Evolutionary conservation across 92 coral and sea anemone species (phyloP).

Genomic region (Porites cylindrica): DNA sequence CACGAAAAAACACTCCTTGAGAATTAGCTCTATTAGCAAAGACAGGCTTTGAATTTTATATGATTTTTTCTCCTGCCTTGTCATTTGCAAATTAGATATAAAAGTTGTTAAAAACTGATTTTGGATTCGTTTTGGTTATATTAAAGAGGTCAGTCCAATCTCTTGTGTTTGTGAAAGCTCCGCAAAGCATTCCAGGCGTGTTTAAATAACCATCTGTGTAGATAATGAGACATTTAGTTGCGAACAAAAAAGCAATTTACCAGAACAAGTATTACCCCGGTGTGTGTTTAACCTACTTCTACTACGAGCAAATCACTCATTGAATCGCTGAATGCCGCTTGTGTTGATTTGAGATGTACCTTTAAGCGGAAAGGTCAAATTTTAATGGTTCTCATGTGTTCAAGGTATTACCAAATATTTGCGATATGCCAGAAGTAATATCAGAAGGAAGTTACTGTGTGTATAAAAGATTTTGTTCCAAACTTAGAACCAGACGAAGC

Average conservation of each 20-base stretch:
- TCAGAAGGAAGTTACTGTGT: slow-evolving; percentile 25
- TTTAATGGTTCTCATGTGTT: slow-evolving; percentile 3
- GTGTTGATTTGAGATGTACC: slow-evolving; percentile 5
- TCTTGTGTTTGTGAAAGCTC: slow-evolving; percentile 22
- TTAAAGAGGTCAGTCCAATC: neutral
- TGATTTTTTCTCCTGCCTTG: neutral
- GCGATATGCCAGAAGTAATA: slow-evolving; percentile 12
- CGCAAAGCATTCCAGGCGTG: slow-evolving; percentile 41
- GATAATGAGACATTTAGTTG: slow-evolving; percentile 11
- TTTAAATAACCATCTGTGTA: slow-evolving; percentile 25
- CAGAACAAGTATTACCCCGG: neutral
- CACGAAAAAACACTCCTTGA: neutral
- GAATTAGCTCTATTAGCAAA: neutral
- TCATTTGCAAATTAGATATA: neutral
- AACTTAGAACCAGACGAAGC: slow-evolving; percentile 15
- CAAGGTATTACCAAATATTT: slow-evolving; percentile 27
- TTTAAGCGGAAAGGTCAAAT: slow-evolving; percentile 47
- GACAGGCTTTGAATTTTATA: neutral
- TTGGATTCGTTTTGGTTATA: slow-evolving; percentile 1
- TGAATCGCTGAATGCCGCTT: neutral
- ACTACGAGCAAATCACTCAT: neutral
- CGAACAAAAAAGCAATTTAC: neutral
- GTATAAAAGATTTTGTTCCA: slow-evolving; percentile 9
- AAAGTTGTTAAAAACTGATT: neutral
- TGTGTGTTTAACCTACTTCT: neutral